Evolutionary conservation across 2,797 vertebrate species (phyloP), one percentile per base, ranked within the genome.

Genomic region (Heteromormyrus szaboi): DNA sequence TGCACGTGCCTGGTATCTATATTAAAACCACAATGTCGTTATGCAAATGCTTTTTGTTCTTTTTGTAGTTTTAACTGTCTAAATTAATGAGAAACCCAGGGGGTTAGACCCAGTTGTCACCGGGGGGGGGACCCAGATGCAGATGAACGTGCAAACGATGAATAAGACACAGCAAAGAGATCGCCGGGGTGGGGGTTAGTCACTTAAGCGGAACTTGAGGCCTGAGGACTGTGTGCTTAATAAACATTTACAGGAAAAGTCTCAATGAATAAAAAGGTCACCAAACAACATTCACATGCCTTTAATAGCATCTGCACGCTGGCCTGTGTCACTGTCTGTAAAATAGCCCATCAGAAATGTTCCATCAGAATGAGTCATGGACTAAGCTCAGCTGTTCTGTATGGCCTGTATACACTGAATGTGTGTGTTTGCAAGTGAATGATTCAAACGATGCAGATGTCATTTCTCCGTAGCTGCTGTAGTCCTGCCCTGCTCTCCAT

Each of bases 81-180:
- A 83, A 88, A 84, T 88, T 88, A 88, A 88, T 84, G 79, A 84
- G 76, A 84, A 84, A 88, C 51, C 41, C 53, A 54, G 53, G 33
- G 79, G 54, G 54, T 53, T 5, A 19, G 53, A 88, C 17, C 29
- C 62, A 88, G 72, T 11, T 25, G 4, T 41, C 87, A 59, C 33
- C 22, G 19, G 33, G 79, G 50, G 62, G 76, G 37, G 76, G 76
- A 4, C 0, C 46, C 50, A 17, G 22, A 85, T 29, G 83, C 83
- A 85, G 81, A 84, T 29, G 4, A 12, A 85, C 46, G 12, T 12
- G 22, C n/a, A 25, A 51, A 53, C 4, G 17, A 76, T 41, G 68
- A 79, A 79, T 19, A 79, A 79, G 37, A 79, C 17, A 19, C 5
- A n/a, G 14, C 17, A 79, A 44, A 79, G 37, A 41, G 17, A 76